These are phyloP conservation scores for Drosophila barbarae DNA, from an alignment of 2,888 invertebrate genomes.

Conservation along the genomic window DNA sequence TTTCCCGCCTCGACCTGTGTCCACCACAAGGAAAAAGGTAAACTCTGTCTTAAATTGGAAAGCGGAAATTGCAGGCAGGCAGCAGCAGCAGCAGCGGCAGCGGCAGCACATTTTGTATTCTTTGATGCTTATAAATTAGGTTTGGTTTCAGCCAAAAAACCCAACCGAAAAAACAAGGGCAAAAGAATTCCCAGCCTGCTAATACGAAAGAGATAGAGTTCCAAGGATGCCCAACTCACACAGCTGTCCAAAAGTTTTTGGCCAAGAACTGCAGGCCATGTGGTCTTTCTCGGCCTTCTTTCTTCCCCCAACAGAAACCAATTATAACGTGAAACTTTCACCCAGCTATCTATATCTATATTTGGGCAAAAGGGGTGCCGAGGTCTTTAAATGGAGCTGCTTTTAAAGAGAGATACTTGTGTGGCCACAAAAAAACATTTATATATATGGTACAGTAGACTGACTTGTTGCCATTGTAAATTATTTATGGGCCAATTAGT, in stretches of 20 bases:
- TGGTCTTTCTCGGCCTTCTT: constrained; percentile 15
- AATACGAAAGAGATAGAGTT: constrained; percentile 33
- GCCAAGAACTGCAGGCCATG: constrained; percentile 35
- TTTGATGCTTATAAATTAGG: constrained; percentile 67
- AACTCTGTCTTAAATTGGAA: constrained; percentile 49
- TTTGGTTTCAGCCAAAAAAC: constrained; percentile 33
- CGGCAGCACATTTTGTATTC: constrained; percentile 56
- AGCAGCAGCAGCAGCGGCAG: constrained; percentile 3
- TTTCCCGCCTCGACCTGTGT: constrained; percentile 19
- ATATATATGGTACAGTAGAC: constrained; percentile 9
- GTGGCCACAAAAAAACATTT: constrained; percentile 5
- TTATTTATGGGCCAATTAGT: constrained; percentile 70
- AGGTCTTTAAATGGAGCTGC: constrained; percentile 6
- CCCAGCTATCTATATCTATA: constrained; percentile 4
- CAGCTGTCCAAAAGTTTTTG: constrained; percentile 41
- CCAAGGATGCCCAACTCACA: constrained; percentile 18
- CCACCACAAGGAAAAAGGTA: constrained; percentile 49
- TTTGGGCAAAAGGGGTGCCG: constrained; percentile 15
- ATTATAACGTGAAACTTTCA: constrained; percentile 25
- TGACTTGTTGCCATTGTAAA: constrained; percentile 60
- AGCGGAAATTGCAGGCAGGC: constrained; percentile 62
- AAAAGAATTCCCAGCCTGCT: constrained; percentile 16
- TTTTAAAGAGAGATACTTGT: background rate
- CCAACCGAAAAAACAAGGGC: constrained; percentile 8
- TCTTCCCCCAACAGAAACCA: constrained; percentile 13